Base-by-base conservation (phyloP, 1,140 invertebrate genomes). In the Ceratina calcarata region DNA sequence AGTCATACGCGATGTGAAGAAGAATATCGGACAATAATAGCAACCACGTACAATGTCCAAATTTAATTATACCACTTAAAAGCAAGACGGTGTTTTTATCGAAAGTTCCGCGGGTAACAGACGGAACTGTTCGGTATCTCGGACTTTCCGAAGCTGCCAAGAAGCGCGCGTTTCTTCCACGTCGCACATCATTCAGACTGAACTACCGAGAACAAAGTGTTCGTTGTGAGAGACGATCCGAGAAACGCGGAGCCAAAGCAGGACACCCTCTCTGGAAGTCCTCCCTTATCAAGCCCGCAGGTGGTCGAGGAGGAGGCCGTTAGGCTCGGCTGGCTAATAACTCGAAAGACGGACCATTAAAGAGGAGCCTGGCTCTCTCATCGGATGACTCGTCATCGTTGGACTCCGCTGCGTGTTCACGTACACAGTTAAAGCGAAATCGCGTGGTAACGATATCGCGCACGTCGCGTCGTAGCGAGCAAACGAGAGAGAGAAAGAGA, bases 371-470 rank as follows among this genome's bases (percentile, higher is more conserved):
- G 55, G 37, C n/a, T 22, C 51, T 61, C 51, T 78, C 76, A 27
- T 45, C 37, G 6, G 69, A 78, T 78, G 76, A 78, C 76, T 32
- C 24, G 68, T 78, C 76, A 65, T 78, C 76, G 22, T 65, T 27
- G 24, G 51, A 10, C 55, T 37, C 15, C 58, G 67, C 18, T 66
- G 57, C 12, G 27, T 20, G 53, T 58, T 80, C 70, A 71, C 72
- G 55, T 6, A 49, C 6, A 3, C 16, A 69, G 24, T 45, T 10
- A 10, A 8, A n/a, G 49, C 53, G 74, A 67, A 67, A 72, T 3
- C 6, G 68, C 62, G 72, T 70, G 37, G 80, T 67, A 78, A 82
- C 67, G 75, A 62, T 80, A 74, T 83, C 72, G 66, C 62, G 51
- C 24, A 55, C 51, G 18, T 69, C 72, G 32, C 20, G 37, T 45